Percentiles rank a stretch among this genome's conserved stretches.
Evolutionary conservation across 2,113 vertebrate species (phyloP).

Genomic region (Gambusia affinis): DNA sequence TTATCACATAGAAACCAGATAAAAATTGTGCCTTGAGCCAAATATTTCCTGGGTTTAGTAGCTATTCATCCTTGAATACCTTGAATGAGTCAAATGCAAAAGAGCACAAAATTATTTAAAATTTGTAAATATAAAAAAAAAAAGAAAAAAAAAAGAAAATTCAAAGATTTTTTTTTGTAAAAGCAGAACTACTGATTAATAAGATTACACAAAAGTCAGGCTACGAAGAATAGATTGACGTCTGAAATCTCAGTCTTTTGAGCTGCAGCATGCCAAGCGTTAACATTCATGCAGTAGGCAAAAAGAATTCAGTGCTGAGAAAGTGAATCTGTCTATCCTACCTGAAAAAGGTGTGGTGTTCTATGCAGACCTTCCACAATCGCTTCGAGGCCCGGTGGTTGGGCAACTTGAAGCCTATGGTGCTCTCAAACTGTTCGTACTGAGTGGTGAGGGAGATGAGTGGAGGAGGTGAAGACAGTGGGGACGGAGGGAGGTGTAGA

Average conservation of each 20-base stretch:
- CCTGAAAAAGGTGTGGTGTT: constrained; percentile 99
- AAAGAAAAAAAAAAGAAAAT: too few relatives aligned
- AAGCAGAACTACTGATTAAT: not conserved
- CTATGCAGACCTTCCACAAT: constrained; percentile 99
- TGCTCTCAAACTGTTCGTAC: constrained; percentile 99
- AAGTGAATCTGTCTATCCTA: constrained; percentile 64
- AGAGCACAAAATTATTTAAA: not conserved
- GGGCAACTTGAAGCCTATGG: constrained; percentile 98
- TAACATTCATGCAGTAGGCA: constrained; percentile 44
- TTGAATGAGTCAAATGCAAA: not conserved
- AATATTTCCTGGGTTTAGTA: not conserved
- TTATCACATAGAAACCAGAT: too few relatives aligned
- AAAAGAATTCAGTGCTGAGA: constrained; percentile 17
- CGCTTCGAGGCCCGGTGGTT: constrained; percentile 98
- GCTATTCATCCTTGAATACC: not conserved
- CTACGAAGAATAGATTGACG: not conserved
- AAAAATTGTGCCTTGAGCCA: not conserved
- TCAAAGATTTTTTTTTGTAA: not conserved
- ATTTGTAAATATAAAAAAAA: too few relatives aligned
- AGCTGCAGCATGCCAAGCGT: not conserved
- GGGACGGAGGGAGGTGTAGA: constrained; percentile 24
- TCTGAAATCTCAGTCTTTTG: not conserved
- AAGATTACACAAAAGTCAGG: too few relatives aligned
- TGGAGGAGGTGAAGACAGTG: constrained; percentile 26
- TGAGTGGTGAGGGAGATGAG: constrained; percentile 53